Percentiles rank a stretch among this genome's conserved stretches.
Conservation (phyloP, 2,113 vertebrate genomes). For the Pterocles gutturalis region DNA sequence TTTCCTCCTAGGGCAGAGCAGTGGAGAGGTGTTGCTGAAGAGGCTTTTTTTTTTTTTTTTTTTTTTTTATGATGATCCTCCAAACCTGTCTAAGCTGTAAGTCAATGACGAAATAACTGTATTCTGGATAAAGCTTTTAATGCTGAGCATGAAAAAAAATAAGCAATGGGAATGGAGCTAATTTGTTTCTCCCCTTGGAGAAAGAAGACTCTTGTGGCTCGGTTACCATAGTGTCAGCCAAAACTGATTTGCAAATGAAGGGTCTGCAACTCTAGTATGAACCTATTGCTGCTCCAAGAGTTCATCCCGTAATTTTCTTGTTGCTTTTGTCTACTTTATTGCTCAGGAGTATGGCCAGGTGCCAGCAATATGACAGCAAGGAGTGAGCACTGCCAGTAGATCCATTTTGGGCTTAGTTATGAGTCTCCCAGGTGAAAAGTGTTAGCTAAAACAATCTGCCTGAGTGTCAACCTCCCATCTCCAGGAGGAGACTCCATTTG, state of each 20-base stretch:
- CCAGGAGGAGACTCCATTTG: neutral
- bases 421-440: conserved; percentile 52
- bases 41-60: neutral
- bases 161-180: neutral
- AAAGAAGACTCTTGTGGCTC: neutral
- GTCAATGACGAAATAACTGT: neutral
- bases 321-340: conserved; percentile 26
- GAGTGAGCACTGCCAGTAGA: conserved; percentile 28
- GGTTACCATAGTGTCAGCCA: conserved; percentile 28
- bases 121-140: neutral
- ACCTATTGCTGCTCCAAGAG: neutral
- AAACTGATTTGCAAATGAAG: conserved; percentile 26
- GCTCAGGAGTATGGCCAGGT: conserved; percentile 23
- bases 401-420: conserved; percentile 59
- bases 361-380: conserved; percentile 47
- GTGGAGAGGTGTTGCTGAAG: neutral
- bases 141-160: neutral
- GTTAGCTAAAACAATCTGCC: neutral
- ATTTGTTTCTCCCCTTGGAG: neutral
- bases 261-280: neutral
- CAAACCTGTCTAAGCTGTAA: neutral
- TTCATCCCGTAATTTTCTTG: conserved; percentile 17
- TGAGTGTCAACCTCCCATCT: neutral
- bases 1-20: neutral
- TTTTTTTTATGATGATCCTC: neutral